phyloP scores from a whole-genome alignment of 2,888 invertebrate species.

The Drosophila emarginata region DNA sequence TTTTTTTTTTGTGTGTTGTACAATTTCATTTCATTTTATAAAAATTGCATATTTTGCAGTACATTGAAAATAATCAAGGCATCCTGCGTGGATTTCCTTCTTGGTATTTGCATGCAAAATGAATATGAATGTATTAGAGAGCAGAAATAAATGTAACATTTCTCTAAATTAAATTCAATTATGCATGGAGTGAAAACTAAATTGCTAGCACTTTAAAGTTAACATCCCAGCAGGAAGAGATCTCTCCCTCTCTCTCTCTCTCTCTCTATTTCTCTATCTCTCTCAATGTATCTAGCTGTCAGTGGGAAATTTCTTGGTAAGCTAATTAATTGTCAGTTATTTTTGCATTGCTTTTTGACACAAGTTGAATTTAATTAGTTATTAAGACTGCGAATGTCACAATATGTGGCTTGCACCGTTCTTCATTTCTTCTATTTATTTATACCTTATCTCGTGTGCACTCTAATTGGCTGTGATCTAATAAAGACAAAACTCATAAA shows the following conservation, averaged over 20 bases:
- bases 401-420: not conserved
- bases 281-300: not conserved
- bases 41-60: conserved; percentile 45
- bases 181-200: not conserved
- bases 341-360: conserved; percentile 24
- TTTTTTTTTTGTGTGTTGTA: not conserved
- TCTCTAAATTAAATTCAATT: conserved; percentile 12
- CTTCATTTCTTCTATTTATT: too few relatives aligned
- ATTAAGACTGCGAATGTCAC: not conserved
- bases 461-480: conserved; percentile 51
- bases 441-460: conserved; percentile 5
- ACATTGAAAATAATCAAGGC: conserved; percentile 32
- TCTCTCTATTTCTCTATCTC: not conserved
- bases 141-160: not conserved
- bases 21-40: conserved; percentile 60
- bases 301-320: not conserved
- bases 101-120: conserved; percentile 21
- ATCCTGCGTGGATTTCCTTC: not conserved
- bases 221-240: not conserved
- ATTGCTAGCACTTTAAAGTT: not conserved
- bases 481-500: conserved; percentile 12
- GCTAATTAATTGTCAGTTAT: conserved; percentile 14
- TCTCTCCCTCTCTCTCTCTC: too few relatives aligned
- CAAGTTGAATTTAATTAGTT: too few relatives aligned
- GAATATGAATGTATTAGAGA: conserved; percentile 29